Percentiles rank a stretch among this genome's conserved stretches.
Conservation (phyloP, 2,113 vertebrate genomes). For the Paracanthobrama guichenoti region DNA sequence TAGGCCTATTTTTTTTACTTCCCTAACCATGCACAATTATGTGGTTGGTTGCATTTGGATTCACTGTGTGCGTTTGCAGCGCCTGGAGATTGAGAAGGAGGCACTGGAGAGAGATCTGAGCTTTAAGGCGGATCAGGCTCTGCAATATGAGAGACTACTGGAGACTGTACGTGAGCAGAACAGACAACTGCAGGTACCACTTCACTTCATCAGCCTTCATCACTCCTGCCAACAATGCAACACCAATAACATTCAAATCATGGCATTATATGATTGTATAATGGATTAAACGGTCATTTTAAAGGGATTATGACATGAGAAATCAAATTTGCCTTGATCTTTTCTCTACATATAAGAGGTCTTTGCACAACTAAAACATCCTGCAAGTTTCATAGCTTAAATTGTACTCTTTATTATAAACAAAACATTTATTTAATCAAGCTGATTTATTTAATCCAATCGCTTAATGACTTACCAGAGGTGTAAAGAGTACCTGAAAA, state of each 20-base stretch:
- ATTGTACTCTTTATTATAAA: too few relatives aligned
- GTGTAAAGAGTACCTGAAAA: too few relatives aligned
- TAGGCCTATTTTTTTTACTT: background rate
- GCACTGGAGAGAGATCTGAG: slow-evolving; percentile 84
- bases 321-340: too few relatives aligned
- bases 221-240: background rate
- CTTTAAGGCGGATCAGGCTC: slow-evolving; percentile 88
- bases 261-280: background rate
- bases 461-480: too few relatives aligned
- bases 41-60: background rate
- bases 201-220: background rate
- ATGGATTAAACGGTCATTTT: too few relatives aligned
- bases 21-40: background rate
- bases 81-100: slow-evolving; percentile 85
- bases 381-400: too few relatives aligned
- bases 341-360: too few relatives aligned
- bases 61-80: slow-evolving; percentile 55
- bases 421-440: too few relatives aligned
- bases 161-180: slow-evolving; percentile 87
- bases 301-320: too few relatives aligned
- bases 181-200: slow-evolving; percentile 85
- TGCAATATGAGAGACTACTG: slow-evolving; percentile 87
- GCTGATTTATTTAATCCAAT: too few relatives aligned
- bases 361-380: too few relatives aligned
- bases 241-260: background rate